Conservation (phyloP, 2,113 vertebrate genomes). For the Gasterosteus aculeatus region DNA sequence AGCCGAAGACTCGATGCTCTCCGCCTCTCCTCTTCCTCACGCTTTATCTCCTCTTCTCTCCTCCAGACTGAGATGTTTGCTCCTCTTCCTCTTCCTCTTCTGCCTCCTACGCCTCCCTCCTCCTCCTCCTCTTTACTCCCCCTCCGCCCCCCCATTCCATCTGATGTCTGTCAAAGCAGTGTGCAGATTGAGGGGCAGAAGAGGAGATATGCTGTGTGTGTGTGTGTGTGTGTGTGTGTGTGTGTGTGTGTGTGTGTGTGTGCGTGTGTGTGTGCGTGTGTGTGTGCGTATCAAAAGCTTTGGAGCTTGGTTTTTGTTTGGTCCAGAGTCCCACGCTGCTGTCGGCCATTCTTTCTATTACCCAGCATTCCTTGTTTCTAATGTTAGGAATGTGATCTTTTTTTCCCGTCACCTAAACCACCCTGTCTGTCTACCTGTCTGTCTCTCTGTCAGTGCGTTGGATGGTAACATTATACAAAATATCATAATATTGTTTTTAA, state of each 20-base stretch:
- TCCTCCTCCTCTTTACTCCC: neutral
- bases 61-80: slow-evolving; percentile 25
- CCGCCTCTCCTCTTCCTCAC: slow-evolving; percentile 22
- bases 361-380: slow-evolving; percentile 30
- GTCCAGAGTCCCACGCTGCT: slow-evolving; percentile 15
- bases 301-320: slow-evolving; percentile 31
- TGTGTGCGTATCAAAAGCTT: slow-evolving; percentile 16
- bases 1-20: neutral
- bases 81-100: neutral
- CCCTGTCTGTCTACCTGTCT: neutral
- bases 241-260: slow-evolving; percentile 17
- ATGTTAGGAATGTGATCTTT: neutral
- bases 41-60: slow-evolving; percentile 32
- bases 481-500: too few relatives aligned
- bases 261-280: slow-evolving; percentile 10
- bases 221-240: slow-evolving; percentile 23
- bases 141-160: slow-evolving; percentile 41
- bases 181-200: slow-evolving; percentile 23
- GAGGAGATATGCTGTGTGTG: slow-evolving; percentile 31
- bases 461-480: too few relatives aligned
- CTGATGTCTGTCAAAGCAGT: slow-evolving; percentile 53
- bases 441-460: too few relatives aligned
- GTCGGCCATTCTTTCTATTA: slow-evolving; percentile 37
- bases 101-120: neutral
- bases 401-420: neutral